phyloP scores from a whole-genome alignment of 2,888 invertebrate species.

The Harpalus rubripes region DNA sequence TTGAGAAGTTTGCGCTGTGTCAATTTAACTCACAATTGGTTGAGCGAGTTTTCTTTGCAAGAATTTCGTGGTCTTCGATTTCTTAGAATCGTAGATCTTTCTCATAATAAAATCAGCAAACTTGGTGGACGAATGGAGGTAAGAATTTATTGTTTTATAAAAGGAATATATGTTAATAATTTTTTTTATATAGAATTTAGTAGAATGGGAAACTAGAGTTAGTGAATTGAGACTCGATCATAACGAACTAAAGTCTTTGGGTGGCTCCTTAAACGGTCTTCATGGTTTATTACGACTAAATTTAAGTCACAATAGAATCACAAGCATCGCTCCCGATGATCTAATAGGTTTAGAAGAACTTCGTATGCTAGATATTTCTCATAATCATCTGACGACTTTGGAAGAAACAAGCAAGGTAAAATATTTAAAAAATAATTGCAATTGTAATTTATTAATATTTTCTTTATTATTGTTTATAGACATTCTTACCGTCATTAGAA shows the following conservation, averaged over 20 bases:
- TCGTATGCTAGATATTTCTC: conserved; percentile 87
- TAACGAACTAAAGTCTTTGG: conserved; percentile 85
- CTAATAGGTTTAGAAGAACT: conserved; percentile 88
- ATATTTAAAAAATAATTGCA: not conserved
- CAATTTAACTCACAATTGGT: conserved; percentile 87
- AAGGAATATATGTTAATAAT: not conserved
- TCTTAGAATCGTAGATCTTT: conserved; percentile 87
- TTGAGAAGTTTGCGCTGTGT: conserved; percentile 84
- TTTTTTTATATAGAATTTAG: conserved; percentile 83
- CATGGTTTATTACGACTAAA: conserved; percentile 86
- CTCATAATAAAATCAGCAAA: conserved; percentile 85
- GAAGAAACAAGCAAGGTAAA: conserved; percentile 90
- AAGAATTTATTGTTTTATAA: conserved; percentile 70
- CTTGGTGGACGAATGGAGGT: conserved; percentile 84
- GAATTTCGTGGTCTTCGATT: conserved; percentile 87
- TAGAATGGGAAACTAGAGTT: conserved; percentile 87
- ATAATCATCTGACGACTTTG: conserved; percentile 87
- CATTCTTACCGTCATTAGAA: conserved; percentile 87
- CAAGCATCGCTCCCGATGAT: conserved; percentile 87
- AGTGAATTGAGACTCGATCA: conserved; percentile 87
- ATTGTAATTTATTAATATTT: not conserved
- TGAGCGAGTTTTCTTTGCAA: conserved; percentile 88
- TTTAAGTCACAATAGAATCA: conserved; percentile 87
- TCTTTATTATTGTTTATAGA: conserved; percentile 79
- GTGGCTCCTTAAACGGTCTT: conserved; percentile 87